These are phyloP conservation scores for Pithys albifrons DNA, from an alignment of 2,113 vertebrate species.

Conservation along the genomic window DNA sequence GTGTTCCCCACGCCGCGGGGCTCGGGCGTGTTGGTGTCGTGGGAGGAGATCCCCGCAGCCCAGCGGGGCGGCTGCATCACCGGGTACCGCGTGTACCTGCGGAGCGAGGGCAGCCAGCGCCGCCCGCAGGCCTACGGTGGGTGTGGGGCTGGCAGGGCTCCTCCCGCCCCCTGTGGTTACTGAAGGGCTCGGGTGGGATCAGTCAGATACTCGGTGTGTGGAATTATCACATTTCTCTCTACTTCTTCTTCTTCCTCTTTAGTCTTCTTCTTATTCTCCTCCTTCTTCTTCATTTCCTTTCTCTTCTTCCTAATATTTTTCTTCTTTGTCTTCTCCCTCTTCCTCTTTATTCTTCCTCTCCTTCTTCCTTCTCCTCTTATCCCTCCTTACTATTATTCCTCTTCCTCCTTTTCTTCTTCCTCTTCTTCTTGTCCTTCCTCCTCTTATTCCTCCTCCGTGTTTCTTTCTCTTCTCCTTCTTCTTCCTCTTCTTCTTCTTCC, in stretches of 20 bases:
- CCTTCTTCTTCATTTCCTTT: background rate
- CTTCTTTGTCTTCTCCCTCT: background rate
- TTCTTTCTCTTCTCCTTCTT: too few relatives aligned
- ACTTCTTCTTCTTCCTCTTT: background rate
- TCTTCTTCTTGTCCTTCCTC: background rate
- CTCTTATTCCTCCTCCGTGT: background rate
- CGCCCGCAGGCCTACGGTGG: background rate
- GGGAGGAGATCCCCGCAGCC: slow-evolving; percentile 55
- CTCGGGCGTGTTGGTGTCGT: slow-evolving; percentile 25
- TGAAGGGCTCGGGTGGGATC: background rate
- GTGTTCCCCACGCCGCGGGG: background rate
- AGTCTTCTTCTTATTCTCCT: background rate
- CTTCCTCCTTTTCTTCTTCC: background rate
- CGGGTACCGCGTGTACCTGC: slow-evolving; percentile 65
- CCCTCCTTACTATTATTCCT: background rate
- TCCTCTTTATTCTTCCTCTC: background rate
- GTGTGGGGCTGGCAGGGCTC: background rate
- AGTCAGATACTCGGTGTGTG: background rate
- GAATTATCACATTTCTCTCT: background rate
- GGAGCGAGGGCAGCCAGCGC: background rate
- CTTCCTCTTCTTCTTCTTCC: background rate
- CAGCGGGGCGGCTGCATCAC: slow-evolving; percentile 73
- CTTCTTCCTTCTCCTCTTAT: background rate
- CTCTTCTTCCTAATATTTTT: background rate
- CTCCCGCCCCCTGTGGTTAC: accelerated